Percentiles rank a stretch among this genome's conserved stretches.
These are phyloP conservation scores for Spilosoma lubricipeda DNA, from an alignment of 2,888 invertebrate genomes.

Conservation along the genomic window DNA sequence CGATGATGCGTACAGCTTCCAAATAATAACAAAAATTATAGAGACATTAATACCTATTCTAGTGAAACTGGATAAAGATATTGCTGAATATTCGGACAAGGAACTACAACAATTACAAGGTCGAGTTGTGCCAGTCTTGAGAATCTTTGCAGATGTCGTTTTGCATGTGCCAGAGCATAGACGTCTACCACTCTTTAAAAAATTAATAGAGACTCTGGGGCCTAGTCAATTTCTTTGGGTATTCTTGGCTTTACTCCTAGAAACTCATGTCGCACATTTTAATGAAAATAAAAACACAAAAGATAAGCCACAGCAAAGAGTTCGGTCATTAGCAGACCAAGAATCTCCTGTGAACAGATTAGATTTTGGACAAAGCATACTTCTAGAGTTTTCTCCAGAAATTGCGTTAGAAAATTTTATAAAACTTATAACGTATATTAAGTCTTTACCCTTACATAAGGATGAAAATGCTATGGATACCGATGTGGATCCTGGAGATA, in stretches of 20 bases:
- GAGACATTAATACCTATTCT: conserved; percentile 96
- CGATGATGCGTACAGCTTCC: conserved; percentile 98
- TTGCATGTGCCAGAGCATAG: conserved; percentile 98
- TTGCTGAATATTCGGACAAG: conserved; percentile 71
- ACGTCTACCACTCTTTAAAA: conserved; percentile 91
- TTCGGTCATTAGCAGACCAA: conserved; percentile 71
- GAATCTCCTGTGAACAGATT: conserved; percentile 86
- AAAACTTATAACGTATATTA: conserved; percentile 88
- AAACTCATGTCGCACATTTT: conserved; percentile 88
- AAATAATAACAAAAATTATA: conserved; percentile 95
- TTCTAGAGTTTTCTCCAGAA: conserved; percentile 88
- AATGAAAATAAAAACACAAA: conserved; percentile 77
- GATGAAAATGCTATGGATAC: conserved; percentile 81
- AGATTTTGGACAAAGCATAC: conserved; percentile 89
- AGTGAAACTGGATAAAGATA: conserved; percentile 80
- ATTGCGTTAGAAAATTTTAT: conserved; percentile 88
- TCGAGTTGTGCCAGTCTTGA: conserved; percentile 89
- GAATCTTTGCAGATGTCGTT: conserved; percentile 96
- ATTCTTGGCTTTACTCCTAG: conserved; percentile 90
- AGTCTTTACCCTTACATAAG: conserved; percentile 88
- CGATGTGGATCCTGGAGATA: conserved; percentile 74
- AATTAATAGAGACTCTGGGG: conserved; percentile 91
- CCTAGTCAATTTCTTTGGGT: conserved; percentile 89
- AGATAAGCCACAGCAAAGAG: conserved; percentile 52
- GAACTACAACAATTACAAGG: conserved; percentile 75